phyloP scores from a whole-genome alignment of 2,888 invertebrate species.

The Aleiodes testaceus region DNA sequence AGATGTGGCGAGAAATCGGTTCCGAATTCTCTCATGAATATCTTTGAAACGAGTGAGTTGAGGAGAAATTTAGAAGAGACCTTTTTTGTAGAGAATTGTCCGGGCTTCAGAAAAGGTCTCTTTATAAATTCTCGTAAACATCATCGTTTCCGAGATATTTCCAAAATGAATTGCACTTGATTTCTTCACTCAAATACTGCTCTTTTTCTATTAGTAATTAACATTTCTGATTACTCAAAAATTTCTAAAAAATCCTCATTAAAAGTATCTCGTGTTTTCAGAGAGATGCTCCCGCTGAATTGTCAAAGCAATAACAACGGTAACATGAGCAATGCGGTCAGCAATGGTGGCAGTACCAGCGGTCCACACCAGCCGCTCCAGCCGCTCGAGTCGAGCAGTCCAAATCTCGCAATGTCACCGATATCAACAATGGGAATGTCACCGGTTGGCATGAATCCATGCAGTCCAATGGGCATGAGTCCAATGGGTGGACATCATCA shows the following conservation, averaged over 20 bases:
- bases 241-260: background rate
- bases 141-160: background rate
- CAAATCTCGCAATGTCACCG: slow-evolving; percentile 68
- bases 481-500: slow-evolving; percentile 69
- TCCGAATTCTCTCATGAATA: background rate
- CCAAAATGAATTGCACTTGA: background rate
- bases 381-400: slow-evolving; percentile 65
- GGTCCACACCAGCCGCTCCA: slow-evolving; percentile 63
- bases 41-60: too few relatives aligned
- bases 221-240: background rate
- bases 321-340: slow-evolving; percentile 49
- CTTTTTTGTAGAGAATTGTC: too few relatives aligned
- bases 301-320: slow-evolving; percentile 56
- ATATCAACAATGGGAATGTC: slow-evolving; percentile 69
- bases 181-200: too few relatives aligned
- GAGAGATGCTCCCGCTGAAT: slow-evolving; percentile 65
- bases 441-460: slow-evolving; percentile 64
- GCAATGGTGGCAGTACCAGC: slow-evolving; percentile 53
- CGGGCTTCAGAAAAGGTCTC: too few relatives aligned
- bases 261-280: slow-evolving; percentile 44
- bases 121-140: too few relatives aligned
- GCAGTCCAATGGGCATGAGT: slow-evolving; percentile 68
- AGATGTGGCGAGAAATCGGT: too few relatives aligned
- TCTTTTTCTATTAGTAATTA: too few relatives aligned
- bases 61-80: too few relatives aligned